Base-by-base conservation (phyloP, 2,888 invertebrate genomes). In the Petrolisthes cinctipes region DNA sequence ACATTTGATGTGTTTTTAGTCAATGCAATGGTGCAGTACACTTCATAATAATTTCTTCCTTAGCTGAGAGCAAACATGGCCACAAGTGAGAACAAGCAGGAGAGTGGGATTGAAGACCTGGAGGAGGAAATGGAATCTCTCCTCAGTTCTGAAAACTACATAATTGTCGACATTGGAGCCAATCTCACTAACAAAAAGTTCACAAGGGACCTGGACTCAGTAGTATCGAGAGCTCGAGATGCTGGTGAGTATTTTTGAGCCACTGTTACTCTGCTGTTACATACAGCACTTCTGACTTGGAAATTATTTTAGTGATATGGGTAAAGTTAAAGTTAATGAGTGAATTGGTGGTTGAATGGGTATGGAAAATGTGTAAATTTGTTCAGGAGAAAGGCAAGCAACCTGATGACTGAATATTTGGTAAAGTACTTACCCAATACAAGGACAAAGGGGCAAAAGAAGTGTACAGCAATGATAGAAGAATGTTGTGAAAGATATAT, bases 161-260 rank as follows among this genome's bases (percentile, higher is more conserved):
- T 97, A 93, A 95, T 98, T 86, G 96, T 97, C 91, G 98, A 98
- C 93, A 96, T 97, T 91, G 97, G 97, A 92, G 97, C 97, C 89
- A 98, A 98, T 95, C 94, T 98, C 92, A 97, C 97, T 54, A 97
- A 97, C 93, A 97, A 97, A 93, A 98, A 98, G 93, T 98, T 97
- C 93, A 95, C 95, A 93, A 95, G 97, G 93, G 98, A 98, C 94
- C 94, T 98, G 92, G 97, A 98, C 94, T 96, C 96, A 89, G 97
- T 98, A 9, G 94, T 98, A 91, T 96, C 97, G 94, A 95, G 98
- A 94, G 97, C 97, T 91, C 97, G 97, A 94, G 97, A 97, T 94
- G 95, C 97, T 93, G 97, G 97, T 96, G 94, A 92, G 92, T 75
- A 37, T 37, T 37, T 37, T 37, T 37, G 37, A 37, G 37, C 37